Evolutionary conservation across 2,888 invertebrate genomes (phyloP), one percentile per base, ranked within the genome.

Genomic region (Plemyria rubiginata): DNA sequence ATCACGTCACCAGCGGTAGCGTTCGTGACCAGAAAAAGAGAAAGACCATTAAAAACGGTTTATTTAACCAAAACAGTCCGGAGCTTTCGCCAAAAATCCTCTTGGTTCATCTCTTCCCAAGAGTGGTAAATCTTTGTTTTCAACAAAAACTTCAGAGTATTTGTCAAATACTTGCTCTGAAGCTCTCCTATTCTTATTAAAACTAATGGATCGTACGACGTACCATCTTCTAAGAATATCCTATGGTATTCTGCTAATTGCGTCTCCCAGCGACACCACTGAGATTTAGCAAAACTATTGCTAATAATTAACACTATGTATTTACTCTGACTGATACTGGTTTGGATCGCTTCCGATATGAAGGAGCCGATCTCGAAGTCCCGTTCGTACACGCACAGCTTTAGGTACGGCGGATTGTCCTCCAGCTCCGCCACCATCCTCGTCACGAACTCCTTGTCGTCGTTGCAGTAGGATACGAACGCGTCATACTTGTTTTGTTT

Each of bases 251-350:
- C 95, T 0, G 95, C 95, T 22, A 95, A 87, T 71, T 95, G 94
- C 11, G 95, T 94, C 76, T 96, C 96, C 94, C 95, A 94, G 43
- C 94, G 88, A 76, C 95, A 95, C 96, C 96, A 96, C 62, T 96
- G 95, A 29, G 95, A 95, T 72, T 94, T 94, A 0, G 95, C 94
- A 79, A 96, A 96, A 70, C 93, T 92, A 72, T 95, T 94, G 60
- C 96, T 96, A 51, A 96, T 91, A 9, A 96, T 86, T 57, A 96
- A 83, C 60, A 96, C 87, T 12, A 95, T 94, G 74, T 94, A 94
- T 63, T 94, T 93, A 77, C 95, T 95, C 59, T 94, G 92, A 36
- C 94, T 94, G 62, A 96, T 94, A 76, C 95, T 94, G 41, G 91
- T 93, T 65, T 95, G 85, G 41, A 96, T 94, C 52, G 94, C 94